Evolutionary conservation across 2,888 invertebrate genomes (phyloP).

Genomic region (Desoria tigrina): DNA sequence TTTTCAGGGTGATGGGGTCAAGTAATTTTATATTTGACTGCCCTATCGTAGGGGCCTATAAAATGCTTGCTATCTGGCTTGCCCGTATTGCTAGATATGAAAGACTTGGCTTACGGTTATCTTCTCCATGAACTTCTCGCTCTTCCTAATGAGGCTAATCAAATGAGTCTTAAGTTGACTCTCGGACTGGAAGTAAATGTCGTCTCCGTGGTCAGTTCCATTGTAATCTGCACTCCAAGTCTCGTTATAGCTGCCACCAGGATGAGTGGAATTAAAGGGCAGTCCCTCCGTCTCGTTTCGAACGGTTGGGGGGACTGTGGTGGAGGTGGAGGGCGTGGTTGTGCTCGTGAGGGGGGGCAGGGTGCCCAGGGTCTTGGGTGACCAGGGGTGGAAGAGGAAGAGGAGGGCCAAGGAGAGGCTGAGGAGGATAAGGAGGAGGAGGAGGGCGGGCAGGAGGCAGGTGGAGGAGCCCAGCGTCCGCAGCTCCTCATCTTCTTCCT

Average conservation of each 20-base stretch:
- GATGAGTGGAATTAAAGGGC: neutral
- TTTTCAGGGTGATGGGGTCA: neutral
- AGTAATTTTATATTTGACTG: conserved; percentile 7
- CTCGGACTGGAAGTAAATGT: too few species aligned
- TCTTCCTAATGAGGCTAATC: neutral
- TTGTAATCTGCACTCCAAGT: too few species aligned
- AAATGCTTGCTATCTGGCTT: too few species aligned
- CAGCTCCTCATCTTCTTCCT: neutral
- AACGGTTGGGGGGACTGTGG: too few species aligned
- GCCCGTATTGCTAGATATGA: too few species aligned
- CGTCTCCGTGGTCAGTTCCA: too few species aligned
- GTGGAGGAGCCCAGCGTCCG: too few species aligned
- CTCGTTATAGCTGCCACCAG: too few species aligned
- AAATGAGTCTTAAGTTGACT: neutral
- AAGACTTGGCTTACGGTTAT: too few species aligned
- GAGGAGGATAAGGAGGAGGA: conserved; percentile 10
- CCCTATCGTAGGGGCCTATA: too few species aligned
- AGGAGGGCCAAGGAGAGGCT: neutral
- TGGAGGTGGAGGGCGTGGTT: neutral
- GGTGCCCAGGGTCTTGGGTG: neutral
- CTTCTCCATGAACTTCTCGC: conserved; percentile 43
- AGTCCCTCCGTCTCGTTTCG: neutral
- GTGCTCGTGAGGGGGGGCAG: neutral
- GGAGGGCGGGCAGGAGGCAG: conserved; percentile 2
- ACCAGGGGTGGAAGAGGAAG: neutral